Percentiles rank a stretch among this genome's conserved stretches.
These are phyloP conservation scores for Platalea minor DNA, from an alignment of 2,797 vertebrate genomes.

Conservation along the genomic window DNA sequence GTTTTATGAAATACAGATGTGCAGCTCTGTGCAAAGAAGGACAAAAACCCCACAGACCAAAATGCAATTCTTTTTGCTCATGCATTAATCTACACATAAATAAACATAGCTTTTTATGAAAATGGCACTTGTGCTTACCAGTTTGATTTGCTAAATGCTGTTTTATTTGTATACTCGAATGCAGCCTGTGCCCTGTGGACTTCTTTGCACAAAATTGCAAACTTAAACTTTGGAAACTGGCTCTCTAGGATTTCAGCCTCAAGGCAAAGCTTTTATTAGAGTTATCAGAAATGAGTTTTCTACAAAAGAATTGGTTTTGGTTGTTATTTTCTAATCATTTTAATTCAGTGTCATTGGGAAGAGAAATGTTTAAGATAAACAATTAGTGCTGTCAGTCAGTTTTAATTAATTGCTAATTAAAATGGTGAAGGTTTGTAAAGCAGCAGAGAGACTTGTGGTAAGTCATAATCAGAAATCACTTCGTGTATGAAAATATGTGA, in stretches of 20 bases:
- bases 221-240: neutral
- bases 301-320: neutral
- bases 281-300: neutral
- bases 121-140: neutral
- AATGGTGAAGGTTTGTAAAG: conserved; percentile 7
- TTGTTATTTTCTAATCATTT: conserved; percentile 21
- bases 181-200: neutral
- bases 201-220: neutral
- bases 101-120: neutral
- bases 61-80: neutral
- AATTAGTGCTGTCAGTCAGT: neutral
- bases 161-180: neutral
- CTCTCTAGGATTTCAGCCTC: neutral
- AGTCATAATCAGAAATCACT: neutral
- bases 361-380: conserved; percentile 2
- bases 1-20: neutral
- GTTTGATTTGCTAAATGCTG: neutral
- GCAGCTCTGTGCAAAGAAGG: neutral
- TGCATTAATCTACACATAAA: neutral
- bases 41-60: neutral
- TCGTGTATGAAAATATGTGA: neutral
- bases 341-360: neutral
- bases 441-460: neutral
- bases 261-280: neutral
- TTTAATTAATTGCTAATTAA: conserved; percentile 36